Evolutionary conservation across 2,797 vertebrate species (phyloP), one percentile per base, ranked within the genome.

Genomic region (Chelonia mydas): DNA sequence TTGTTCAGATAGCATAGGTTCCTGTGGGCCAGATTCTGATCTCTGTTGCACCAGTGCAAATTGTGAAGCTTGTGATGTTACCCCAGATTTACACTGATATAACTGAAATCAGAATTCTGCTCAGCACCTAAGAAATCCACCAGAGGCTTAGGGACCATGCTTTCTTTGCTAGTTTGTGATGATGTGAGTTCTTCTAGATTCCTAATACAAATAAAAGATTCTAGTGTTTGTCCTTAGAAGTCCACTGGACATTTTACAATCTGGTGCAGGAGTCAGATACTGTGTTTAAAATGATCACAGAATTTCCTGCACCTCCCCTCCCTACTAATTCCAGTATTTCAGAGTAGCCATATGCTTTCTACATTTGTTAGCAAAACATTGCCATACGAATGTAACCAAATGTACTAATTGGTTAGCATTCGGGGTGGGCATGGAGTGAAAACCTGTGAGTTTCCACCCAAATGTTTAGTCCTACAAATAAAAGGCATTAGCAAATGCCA

Each of bases 261-360:
- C 83, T 91, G 74, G 61, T 88, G 57, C 78, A 84, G 41, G 80
- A 82, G 51, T 84, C 54, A 49, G 81, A 89, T 17, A 55, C 72
- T 91, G 10, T 86, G 84, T 83, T 98, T 90, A 95, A 96, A 95
- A 55, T 91, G 84, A 41, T 86, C 47, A 1, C 86, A 55, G 47
- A 51, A 85, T 96, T 96, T 86, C 68, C 92, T 92, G 86, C 84
- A 91, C 41, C 21, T 96, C n/a, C 13, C 94, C 51, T 87, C 93
- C 47, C 47, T 33, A 4, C 84, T 72, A 78, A 59, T 85, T 68
- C 37, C 50, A 74, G 9, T 89, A 76, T 84, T n/a, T 83, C n/a
- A 96, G 61, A 53, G 93, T 92, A 92, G 59, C n/a, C 53, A 92
- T 87, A 21, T 89, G 6, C 89, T 94, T 96, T 92, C n/a, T 94